phyloP scores from a whole-genome alignment of 2,888 invertebrate genomes.

The Eristalis pertinax region DNA sequence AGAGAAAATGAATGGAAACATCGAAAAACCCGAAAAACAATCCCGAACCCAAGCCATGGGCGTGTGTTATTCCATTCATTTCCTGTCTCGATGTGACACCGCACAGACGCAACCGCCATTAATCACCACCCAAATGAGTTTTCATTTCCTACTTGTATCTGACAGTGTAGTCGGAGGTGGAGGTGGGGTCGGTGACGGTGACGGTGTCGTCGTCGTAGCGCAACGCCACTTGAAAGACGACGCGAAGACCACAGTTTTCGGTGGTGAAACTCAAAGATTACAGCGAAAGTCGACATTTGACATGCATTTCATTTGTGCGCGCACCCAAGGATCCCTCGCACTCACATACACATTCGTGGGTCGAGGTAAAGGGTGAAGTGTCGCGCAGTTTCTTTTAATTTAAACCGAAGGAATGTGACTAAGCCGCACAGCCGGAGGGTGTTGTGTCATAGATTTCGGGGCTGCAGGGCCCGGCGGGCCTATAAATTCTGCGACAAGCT shows the following conservation, averaged over 20 bases:
- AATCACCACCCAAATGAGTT: conserved; percentile 69
- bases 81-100: conserved; percentile 56
- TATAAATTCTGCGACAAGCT: conserved; percentile 44
- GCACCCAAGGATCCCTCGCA: not conserved
- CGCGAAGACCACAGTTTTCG: conserved; percentile 43
- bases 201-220: not conserved
- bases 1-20: conserved; percentile 1
- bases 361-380: conserved; percentile 22
- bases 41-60: conserved; percentile 6
- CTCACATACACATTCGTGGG: not conserved
- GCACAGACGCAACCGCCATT: conserved; percentile 52
- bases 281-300: conserved; percentile 66
- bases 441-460: conserved; percentile 32
- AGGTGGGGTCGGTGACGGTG: not conserved
- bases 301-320: conserved; percentile 59
- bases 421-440: conserved; percentile 26
- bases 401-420: conserved; percentile 34
- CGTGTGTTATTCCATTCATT: conserved; percentile 60
- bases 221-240: conserved; percentile 38
- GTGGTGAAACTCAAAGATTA: conserved; percentile 65
- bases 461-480: conserved; percentile 10
- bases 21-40: not conserved
- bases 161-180: not conserved
- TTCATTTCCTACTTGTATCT: conserved; percentile 46
- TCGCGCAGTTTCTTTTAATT: conserved; percentile 46